These are phyloP conservation scores for Lithophane leautieri DNA, from an alignment of 2,888 invertebrate genomes.

Conservation along the genomic window DNA sequence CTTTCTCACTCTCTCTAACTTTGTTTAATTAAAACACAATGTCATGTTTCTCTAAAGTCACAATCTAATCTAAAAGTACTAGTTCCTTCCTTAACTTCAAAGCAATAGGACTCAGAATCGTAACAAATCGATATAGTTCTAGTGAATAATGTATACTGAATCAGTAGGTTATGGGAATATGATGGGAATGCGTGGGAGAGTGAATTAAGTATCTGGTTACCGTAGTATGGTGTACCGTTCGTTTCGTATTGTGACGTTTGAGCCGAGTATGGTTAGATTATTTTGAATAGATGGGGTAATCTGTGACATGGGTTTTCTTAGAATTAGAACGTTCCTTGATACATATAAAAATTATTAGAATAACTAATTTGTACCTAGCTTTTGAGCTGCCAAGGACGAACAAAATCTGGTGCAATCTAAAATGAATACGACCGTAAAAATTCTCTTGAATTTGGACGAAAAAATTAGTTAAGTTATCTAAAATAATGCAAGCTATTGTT, in stretches of 20 bases:
- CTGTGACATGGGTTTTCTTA: constrained; percentile 8
- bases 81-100: not conserved
- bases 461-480: not conserved
- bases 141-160: constrained; percentile 40
- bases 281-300: constrained; percentile 8
- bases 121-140: constrained; percentile 18
- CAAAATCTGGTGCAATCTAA: not conserved
- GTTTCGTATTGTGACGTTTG: constrained; percentile 48
- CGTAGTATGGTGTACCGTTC: constrained; percentile 52
- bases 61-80: not conserved
- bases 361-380: not conserved
- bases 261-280: constrained; percentile 22
- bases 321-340: constrained; percentile 21
- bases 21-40: not conserved
- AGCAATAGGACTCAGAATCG: constrained; percentile 32
- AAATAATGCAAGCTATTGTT: not conserved
- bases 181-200: constrained; percentile 62
- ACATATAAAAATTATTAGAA: not conserved
- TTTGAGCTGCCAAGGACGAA: not conserved
- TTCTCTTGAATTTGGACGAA: not conserved
- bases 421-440: not conserved
- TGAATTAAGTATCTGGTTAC: constrained; percentile 54
- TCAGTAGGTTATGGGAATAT: constrained; percentile 65
- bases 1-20: too few relatives aligned
- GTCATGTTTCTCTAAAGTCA: not conserved